Conservation (phyloP, 2,797 vertebrate species). For the Podarcis lilfordi region DNA sequence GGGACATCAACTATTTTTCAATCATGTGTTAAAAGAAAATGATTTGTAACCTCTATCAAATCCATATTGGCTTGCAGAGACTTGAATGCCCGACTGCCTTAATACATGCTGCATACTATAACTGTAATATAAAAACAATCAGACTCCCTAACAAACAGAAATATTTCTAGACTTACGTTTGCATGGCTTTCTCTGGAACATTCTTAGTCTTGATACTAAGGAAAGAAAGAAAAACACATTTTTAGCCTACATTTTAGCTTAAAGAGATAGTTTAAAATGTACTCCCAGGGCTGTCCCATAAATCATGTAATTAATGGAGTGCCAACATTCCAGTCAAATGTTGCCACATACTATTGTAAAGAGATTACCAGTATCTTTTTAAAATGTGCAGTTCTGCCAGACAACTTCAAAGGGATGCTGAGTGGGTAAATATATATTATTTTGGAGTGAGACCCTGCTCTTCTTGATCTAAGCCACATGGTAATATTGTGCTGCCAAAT, state of each 20-base stretch:
- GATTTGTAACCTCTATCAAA: slow-evolving; percentile 3
- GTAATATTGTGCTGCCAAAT: slow-evolving; percentile 48
- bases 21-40: slow-evolving; percentile 40
- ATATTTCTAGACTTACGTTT: slow-evolving; percentile 2
- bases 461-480: slow-evolving; percentile 69
- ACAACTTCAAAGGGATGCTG: slow-evolving; percentile 63
- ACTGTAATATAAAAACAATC: not conserved
- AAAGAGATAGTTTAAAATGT: slow-evolving; percentile 44
- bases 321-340: slow-evolving; percentile 35
- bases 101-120: no score
- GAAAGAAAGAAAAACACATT: slow-evolving; percentile 5
- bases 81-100: no score
- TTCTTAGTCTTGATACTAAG: not conserved
- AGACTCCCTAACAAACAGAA: not conserved
- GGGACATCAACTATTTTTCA: not conserved
- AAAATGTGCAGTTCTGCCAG: slow-evolving; percentile 40
- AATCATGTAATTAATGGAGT: slow-evolving; percentile 29
- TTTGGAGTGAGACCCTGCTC: slow-evolving; percentile 57
- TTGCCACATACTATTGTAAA: slow-evolving; percentile 53
- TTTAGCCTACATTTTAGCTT: slow-evolving; percentile 10
- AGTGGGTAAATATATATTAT: slow-evolving; percentile 55
- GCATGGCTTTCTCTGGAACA: not conserved
- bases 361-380: slow-evolving; percentile 53
- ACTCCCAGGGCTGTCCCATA: not conserved
- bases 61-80: not conserved